These are phyloP conservation scores for Nyctibius bracteatus DNA, from an alignment of 2,113 vertebrate genomes.

Conservation along the genomic window DNA sequence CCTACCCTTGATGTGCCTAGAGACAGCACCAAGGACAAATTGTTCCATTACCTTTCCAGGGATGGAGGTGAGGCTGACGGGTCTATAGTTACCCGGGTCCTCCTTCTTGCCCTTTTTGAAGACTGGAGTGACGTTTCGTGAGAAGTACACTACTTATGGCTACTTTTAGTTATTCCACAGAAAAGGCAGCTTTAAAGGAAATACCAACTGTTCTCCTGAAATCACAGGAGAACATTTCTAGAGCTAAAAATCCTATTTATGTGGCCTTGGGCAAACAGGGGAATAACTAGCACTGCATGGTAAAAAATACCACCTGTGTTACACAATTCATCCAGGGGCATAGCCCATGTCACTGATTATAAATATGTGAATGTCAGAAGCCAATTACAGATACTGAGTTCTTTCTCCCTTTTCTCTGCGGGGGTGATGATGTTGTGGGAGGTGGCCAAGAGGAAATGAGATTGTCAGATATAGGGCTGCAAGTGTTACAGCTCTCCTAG, in stretches of 20 bases:
- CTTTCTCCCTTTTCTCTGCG: neutral
- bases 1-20: too few species aligned
- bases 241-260: neutral
- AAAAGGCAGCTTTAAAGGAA: neutral
- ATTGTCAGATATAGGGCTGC: neutral
- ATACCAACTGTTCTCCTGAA: neutral
- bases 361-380: neutral
- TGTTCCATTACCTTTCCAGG: too few species aligned
- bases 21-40: too few species aligned
- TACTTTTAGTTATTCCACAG: neutral
- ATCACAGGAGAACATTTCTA: neutral
- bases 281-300: neutral
- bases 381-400: neutral
- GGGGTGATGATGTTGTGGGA: neutral
- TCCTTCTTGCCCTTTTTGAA: too few species aligned
- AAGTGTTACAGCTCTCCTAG: neutral
- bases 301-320: neutral
- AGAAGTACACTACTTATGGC: neutral
- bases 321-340: neutral
- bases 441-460: neutral
- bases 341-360: rapidly evolving
- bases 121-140: too few species aligned
- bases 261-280: neutral
- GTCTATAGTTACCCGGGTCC: too few species aligned
- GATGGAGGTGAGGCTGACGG: too few species aligned